phyloP scores from a whole-genome alignment of 2,797 vertebrate genomes.

The Podarcis lilfordi region DNA sequence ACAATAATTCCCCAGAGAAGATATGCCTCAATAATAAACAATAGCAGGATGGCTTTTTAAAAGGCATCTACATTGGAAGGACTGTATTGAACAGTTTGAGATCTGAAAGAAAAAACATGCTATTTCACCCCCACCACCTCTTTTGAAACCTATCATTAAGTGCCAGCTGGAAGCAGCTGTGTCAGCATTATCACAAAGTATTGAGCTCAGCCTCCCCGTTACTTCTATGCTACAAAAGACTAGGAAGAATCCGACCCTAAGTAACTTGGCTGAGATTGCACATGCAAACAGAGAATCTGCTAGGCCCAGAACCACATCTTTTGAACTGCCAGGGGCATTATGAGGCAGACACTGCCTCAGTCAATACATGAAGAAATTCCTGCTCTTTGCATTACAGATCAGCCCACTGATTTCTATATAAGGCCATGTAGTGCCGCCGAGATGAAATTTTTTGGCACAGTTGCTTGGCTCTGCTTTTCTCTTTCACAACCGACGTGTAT shows the following conservation, averaged over 20 bases:
- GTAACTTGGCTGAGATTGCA: background rate
- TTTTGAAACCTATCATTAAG: background rate
- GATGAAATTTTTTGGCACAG: background rate
- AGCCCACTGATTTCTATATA: background rate
- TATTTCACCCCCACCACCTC: background rate
- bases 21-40: background rate
- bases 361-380: background rate
- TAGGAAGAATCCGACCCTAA: background rate
- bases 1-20: background rate
- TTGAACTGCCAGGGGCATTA: fast-evolving
- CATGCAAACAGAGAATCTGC: fast-evolving
- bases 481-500: background rate
- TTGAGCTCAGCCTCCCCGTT: fast-evolving
- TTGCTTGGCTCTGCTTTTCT: background rate
- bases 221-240: background rate
- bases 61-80: background rate
- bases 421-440: background rate
- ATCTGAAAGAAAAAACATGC: background rate
- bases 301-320: background rate
- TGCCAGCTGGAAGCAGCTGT: background rate
- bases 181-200: background rate
- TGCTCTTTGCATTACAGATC: background rate
- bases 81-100: background rate
- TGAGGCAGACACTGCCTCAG: background rate
- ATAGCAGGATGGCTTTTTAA: background rate